Evolutionary conservation across 1,140 invertebrate species (phyloP).

Genomic region (Melipona quadrifasciata): DNA sequence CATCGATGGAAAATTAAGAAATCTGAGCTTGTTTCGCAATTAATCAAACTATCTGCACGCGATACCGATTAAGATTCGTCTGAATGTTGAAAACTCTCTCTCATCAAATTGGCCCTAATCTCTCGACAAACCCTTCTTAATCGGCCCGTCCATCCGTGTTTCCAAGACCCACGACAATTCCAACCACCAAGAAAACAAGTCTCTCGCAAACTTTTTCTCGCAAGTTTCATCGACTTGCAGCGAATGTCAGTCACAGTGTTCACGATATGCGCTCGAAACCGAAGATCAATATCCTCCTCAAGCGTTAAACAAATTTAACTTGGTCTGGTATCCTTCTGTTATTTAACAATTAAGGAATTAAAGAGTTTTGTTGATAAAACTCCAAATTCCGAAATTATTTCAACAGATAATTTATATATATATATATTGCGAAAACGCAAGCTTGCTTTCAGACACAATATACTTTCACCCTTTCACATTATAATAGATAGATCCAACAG

Average conservation of each 20-base stretch:
- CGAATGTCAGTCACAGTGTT: neutral
- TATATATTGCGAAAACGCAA: too few relatives aligned
- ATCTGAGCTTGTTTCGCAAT: too few relatives aligned
- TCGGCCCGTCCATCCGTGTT: neutral
- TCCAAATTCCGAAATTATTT: neutral
- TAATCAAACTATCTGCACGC: too few relatives aligned
- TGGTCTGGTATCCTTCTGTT: too few relatives aligned
- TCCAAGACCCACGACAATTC: neutral
- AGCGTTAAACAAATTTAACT: neutral
- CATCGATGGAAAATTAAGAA: too few relatives aligned
- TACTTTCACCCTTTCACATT: too few relatives aligned
- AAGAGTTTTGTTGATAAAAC: neutral
- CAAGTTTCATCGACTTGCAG: slow-evolving; percentile 1
- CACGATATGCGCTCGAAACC: slow-evolving; percentile 5
- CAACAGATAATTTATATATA: too few relatives aligned
- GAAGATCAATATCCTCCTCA: neutral
- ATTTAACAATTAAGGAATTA: neutral
- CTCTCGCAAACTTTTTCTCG: slow-evolving; percentile 11
- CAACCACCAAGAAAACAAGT: neutral
- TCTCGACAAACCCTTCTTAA: neutral
- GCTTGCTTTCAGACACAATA: too few relatives aligned
- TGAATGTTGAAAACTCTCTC: neutral
- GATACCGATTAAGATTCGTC: neutral
- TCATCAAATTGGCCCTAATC: neutral
- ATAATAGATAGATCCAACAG: too few relatives aligned